Percentiles rank a stretch among this genome's conserved stretches.
Evolutionary conservation across 2,888 invertebrate species (phyloP).

Genomic region (Apotomis betuletana): DNA sequence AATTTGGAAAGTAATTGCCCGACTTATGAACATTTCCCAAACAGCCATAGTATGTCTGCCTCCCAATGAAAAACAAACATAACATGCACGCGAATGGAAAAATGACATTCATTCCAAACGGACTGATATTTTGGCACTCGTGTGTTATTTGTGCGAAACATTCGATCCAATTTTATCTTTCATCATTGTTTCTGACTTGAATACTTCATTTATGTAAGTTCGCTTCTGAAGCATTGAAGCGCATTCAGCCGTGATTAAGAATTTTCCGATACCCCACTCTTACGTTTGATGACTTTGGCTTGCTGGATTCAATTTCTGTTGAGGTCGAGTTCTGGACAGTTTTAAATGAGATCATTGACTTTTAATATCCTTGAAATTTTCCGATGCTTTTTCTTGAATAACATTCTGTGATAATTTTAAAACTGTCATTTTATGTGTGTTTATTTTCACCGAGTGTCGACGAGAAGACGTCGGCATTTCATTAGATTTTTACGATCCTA

Average conservation of each 20-base stretch:
- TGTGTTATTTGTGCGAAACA: conserved; percentile 14
- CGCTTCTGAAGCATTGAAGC: conserved; percentile 35
- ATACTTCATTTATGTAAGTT: conserved; percentile 35
- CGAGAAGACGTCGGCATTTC: conserved; percentile 56
- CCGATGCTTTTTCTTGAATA: conserved; percentile 14
- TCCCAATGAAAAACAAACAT: conserved; percentile 23
- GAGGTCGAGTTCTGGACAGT: conserved; percentile 23
- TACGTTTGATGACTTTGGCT: conserved; percentile 46
- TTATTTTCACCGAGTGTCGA: conserved; percentile 34
- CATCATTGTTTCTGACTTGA: conserved; percentile 32
- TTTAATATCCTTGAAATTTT: conserved; percentile 16
- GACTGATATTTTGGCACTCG: conserved; percentile 12
- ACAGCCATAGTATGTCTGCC: neutral
- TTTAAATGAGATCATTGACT: conserved; percentile 35
- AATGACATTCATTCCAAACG: conserved; percentile 19
- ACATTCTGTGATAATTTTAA: conserved; percentile 19
- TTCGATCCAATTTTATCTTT: conserved; percentile 23
- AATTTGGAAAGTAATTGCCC: conserved; percentile 20
- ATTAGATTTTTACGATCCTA: conserved; percentile 63
- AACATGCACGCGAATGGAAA: conserved; percentile 8
- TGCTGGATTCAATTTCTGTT: conserved; percentile 44
- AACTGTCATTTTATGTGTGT: conserved; percentile 36
- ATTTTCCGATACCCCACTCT: conserved; percentile 48
- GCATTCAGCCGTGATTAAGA: conserved; percentile 48
- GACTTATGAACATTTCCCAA: conserved; percentile 12